Base-by-base conservation (phyloP, 2,113 vertebrate species). In the Silurus asotus region DNA sequence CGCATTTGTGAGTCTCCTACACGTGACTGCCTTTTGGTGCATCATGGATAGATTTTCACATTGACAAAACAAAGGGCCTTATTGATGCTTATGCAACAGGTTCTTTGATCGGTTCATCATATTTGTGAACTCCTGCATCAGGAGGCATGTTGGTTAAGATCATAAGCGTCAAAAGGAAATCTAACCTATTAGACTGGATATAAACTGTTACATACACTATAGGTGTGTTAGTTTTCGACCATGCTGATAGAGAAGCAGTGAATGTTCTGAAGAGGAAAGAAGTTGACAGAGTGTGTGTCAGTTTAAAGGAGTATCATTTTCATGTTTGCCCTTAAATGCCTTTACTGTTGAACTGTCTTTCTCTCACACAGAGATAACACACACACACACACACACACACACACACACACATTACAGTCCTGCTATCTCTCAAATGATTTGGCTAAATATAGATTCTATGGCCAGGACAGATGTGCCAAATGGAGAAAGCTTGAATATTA, bases 361-460 rank as follows among this genome's bases (percentile, higher is more conserved):
- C 25, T 55, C 55, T 23, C 65, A 49, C 67, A 69, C 28, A 49
- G 69, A 75, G 56, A 84, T 69, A 58, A 83, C 67, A 55, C 37
- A 74, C 20, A 59, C 55, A 20, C 51, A 70, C 51, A 83, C 25
- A 70, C 28, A 37, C 28, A 5, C 83, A 65, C 28, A 77, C 78
- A 84, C 37, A 74, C 76, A 83, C 62, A 70, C 72, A 77, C 48
- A 74, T 37, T 23, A 56, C 69, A 80, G 64, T 53, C 79, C 48
- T 72, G 61, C 70, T 79, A 88, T 86, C 87, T 62, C 69, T 70
- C 70, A 49, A 82, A 86, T n/a, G 59, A 65, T 87, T 70, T 84
- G 64, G n/a, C 82, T 80, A 87, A 81, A 84, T 64, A 84, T 87
- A 81, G 84, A 86, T 81, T 84, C 72, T 69, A 49, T 70, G 84